These are phyloP conservation scores for Augochlora pura DNA, from an alignment of 1,140 invertebrate species.

Conservation along the genomic window DNA sequence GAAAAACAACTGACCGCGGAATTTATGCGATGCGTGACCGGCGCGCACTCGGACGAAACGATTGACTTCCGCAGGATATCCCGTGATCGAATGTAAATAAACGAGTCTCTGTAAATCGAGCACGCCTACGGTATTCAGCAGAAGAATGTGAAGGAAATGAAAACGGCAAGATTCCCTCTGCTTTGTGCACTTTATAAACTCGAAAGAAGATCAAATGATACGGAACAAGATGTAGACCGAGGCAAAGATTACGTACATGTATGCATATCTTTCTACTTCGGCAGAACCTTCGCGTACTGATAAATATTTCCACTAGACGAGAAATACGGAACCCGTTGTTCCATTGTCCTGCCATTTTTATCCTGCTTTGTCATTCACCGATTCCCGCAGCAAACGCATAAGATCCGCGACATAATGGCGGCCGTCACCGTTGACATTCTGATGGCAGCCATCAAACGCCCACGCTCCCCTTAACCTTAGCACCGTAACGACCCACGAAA, in stretches of 20 bases:
- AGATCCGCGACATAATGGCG: not conserved
- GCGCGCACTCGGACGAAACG: not conserved
- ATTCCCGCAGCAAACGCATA: no score
- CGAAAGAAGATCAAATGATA: no score
- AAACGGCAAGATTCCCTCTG: not conserved
- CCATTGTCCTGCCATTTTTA: no score
- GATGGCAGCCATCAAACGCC: not conserved
- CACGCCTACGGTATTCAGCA: not conserved
- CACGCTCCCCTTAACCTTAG: conserved; percentile 31
- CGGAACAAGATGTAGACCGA: no score
- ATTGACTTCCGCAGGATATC: not conserved
- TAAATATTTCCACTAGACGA: no score
- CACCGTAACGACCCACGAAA: conserved; percentile 4
- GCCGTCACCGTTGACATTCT: not conserved
- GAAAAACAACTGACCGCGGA: not conserved
- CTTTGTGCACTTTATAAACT: no score
- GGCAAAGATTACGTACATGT: no score
- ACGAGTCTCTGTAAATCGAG: not conserved
- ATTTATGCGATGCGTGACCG: not conserved
- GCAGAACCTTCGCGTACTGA: no score
- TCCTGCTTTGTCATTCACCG: no score
- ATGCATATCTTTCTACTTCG: no score
- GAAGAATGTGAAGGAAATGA: no score
- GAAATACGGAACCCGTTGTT: no score
- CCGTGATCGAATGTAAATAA: not conserved